Evolutionary conservation across 2,888 invertebrate genomes (phyloP).

Genomic region (Spatulosminthurus flaviceps): DNA sequence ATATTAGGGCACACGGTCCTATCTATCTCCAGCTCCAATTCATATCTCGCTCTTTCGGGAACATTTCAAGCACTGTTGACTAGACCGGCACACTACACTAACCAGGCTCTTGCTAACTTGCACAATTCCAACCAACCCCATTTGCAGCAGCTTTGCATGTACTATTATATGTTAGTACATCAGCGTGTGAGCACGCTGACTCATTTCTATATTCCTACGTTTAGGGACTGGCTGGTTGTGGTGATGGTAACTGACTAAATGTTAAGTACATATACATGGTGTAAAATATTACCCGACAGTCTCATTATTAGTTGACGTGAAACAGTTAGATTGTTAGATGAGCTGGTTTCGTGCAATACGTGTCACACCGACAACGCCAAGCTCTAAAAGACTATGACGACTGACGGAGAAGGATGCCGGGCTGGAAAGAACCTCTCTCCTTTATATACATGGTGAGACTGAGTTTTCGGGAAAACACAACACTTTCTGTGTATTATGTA

Average conservation of each 20-base stretch:
- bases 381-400: constrained; percentile 15
- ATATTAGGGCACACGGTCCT: not conserved
- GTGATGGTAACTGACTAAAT: no score
- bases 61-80: no score
- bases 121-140: not conserved
- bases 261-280: not conserved
- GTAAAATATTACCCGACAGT: constrained; percentile 23
- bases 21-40: not conserved
- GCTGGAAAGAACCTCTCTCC: not conserved
- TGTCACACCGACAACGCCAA: constrained; percentile 29
- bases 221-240: not conserved
- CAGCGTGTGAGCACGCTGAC: no score
- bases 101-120: not conserved
- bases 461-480: not conserved
- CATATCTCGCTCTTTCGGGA: constrained; percentile 2
- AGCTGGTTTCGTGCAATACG: constrained; percentile 37
- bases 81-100: no score
- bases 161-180: no score
- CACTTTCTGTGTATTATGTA: no score
- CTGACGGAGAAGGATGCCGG: constrained; percentile 31
- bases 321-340: constrained; percentile 45
- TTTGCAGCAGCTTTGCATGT: not conserved
- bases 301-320: constrained; percentile 39
- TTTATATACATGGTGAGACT: not conserved
- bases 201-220: not conserved